phyloP scores from a whole-genome alignment of 1,140 invertebrate genomes.

The Eriocheir sinensis region DNA sequence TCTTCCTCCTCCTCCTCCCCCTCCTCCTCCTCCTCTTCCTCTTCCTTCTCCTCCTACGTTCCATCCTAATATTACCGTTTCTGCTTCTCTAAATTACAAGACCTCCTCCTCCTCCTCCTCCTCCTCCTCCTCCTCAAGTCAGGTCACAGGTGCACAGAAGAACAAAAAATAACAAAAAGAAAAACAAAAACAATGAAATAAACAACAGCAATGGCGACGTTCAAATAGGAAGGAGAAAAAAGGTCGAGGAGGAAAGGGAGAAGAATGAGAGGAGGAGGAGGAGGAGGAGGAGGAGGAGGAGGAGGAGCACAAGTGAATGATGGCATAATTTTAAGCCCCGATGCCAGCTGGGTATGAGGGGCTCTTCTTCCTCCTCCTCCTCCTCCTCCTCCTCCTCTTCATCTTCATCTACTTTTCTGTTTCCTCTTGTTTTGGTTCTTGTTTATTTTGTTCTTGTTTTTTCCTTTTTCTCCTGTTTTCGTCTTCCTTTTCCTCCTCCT shows the following conservation, averaged over 20 bases:
- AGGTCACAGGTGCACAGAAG: background rate
- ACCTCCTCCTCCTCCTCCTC: too few species aligned
- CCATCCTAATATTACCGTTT: too few species aligned
- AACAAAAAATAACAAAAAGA: background rate
- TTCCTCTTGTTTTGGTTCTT: background rate
- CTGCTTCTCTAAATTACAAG: too few species aligned
- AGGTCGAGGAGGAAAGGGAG: background rate
- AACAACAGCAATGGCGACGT: background rate
- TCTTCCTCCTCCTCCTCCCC: too few species aligned
- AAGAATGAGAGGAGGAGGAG: background rate
- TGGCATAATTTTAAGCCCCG: slow-evolving; percentile 63
- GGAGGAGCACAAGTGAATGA: slow-evolving; percentile 54
- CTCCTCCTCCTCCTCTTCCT: too few species aligned
- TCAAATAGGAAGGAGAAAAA: background rate
- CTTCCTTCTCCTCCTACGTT: too few species aligned
- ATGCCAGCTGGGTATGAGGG: slow-evolving; percentile 50
- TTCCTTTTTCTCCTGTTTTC: too few species aligned
- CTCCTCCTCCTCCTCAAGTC: too few species aligned
- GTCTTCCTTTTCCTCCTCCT: too few species aligned
- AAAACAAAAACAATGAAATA: background rate
- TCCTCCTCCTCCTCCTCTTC: background rate
- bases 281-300: background rate
- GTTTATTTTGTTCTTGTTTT: slow-evolving; percentile 25
- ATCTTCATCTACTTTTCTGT: background rate
- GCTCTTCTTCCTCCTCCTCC: background rate